Evolutionary conservation across 2,113 vertebrate species (phyloP).

Genomic region (Galemys pyrenaicus): DNA sequence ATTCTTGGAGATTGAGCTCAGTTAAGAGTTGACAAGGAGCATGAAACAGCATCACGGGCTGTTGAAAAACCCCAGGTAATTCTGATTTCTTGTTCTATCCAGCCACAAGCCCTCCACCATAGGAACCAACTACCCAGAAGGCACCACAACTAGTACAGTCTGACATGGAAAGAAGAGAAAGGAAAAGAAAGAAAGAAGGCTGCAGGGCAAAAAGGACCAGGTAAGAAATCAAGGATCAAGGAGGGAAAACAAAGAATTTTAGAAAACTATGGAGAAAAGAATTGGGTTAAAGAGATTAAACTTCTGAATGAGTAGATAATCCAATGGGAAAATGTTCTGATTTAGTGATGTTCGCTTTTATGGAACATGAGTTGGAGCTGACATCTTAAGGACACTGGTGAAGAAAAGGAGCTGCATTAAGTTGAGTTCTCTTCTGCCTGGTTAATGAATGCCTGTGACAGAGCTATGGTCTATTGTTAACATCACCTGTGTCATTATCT

Average conservation of each 20-base stretch:
- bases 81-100: background rate
- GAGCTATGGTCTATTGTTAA: background rate
- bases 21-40: background rate
- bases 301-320: constrained; percentile 1
- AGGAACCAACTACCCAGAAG: background rate
- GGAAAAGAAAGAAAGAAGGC: background rate
- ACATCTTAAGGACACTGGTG: background rate
- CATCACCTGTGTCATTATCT: background rate
- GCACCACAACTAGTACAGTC: background rate
- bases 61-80: background rate
- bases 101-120: background rate
- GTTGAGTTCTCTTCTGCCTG: background rate
- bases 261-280: background rate
- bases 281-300: background rate
- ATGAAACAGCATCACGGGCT: background rate
- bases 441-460: background rate
- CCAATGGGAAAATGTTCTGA: background rate
- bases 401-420: background rate
- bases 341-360: constrained; percentile 22
- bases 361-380: background rate
- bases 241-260: background rate
- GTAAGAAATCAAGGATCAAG: background rate
- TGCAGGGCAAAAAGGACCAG: background rate
- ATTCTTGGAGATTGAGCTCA: background rate
- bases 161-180: background rate